Evolutionary conservation across 2,888 invertebrate species (phyloP), one percentile per base, ranked within the genome.

Genomic region (Sclerodermus sp.): DNA sequence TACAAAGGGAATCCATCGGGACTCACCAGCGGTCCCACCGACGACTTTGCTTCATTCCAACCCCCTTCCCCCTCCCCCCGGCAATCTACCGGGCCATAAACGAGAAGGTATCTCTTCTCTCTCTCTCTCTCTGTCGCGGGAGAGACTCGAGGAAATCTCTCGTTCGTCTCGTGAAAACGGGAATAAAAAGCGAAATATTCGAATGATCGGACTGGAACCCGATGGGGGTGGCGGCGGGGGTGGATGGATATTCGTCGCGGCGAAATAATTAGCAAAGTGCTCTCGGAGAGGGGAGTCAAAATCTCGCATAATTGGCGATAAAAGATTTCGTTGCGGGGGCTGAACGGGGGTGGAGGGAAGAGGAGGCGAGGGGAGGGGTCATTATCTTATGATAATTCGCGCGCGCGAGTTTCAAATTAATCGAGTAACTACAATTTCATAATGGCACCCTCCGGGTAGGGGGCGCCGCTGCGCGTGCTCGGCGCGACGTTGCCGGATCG

Each of bases 401-500:
- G 64, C 54, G 62, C 65, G 60, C 59, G 63, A 53, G 65, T 65
- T 62, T 62, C 61, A 63, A 75, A 76, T 76, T 74, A 76, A 77
- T 77, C 74, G 74, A 73, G 69, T 75, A 73, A 71, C 70, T 74
- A 75, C 75, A 76, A 77, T 76, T 77, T 75, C 74, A 68, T 71
- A 71, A 71, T 71, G 64, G 68, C 56, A 60, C 60, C 57, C 55
- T 48, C 53, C 56, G 58, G 49, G 64, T 57, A 53, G 55, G 60
- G 61, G 47, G 51, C 61, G 58, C 55, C 59, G 57, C 57, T 53
- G 57, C 55, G 55, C 55, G 45, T 52, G 49, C 46, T 16, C 45
- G 45, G 42, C 51, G 45, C 43, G 48, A 49, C 46, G 52, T 40
- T 46, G n/a, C 32, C 18, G 6, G 13, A 13, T 44, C 12, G 18